Evolutionary conservation across 1,140 invertebrate species (phyloP), one percentile per base, ranked within the genome.

Genomic region (Calephelis nemesis): DNA sequence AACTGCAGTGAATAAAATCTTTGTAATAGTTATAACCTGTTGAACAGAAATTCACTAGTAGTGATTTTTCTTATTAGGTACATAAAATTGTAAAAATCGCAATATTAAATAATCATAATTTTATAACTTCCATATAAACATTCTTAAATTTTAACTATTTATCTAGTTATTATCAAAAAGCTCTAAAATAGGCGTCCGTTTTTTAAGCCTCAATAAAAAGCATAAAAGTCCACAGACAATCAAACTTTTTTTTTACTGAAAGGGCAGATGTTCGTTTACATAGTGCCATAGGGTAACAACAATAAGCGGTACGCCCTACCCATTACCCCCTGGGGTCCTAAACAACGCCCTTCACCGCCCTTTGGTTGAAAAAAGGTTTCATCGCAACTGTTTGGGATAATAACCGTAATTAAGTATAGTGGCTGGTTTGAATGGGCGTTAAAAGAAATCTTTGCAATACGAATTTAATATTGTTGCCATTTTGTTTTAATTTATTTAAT

Each of bases 371-470:
- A 76, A 76, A 74, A 74, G 68, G 68, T 73, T 71, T 71, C 66
- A 52, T 64, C 73, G 72, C 73, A 70, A 70, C 70, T 70, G 65
- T 67, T 74, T 71, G 72, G 76, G 70, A 76, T 76, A 77, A 81
- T 77, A 72, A 76, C 72, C 69, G 73, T 81, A 81, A 83, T 83
- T 77, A 79, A 67, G 13, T 69, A 64, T 73, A 77, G 80, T 74
- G 71, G 74, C 73, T 75, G 72, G 67, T 67, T 67, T 42, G 70
- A 58, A 58, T 58, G 19, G 54, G 54, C 54, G 54, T 58, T 39
- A 30, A 58, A 58, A 39, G 54, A 58, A 58, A 58, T 58, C 54
- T 58, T 58, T 19, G 15, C 54, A 58, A 58, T 58, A 39, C 30
- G 54, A 58, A 58, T 58, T 58, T 39, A 58, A 58, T 58, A 58